Percentiles rank a stretch among this genome's conserved stretches.
Evolutionary conservation across 2,797 vertebrate species (phyloP).

Genomic region (Galaxias olidus): DNA sequence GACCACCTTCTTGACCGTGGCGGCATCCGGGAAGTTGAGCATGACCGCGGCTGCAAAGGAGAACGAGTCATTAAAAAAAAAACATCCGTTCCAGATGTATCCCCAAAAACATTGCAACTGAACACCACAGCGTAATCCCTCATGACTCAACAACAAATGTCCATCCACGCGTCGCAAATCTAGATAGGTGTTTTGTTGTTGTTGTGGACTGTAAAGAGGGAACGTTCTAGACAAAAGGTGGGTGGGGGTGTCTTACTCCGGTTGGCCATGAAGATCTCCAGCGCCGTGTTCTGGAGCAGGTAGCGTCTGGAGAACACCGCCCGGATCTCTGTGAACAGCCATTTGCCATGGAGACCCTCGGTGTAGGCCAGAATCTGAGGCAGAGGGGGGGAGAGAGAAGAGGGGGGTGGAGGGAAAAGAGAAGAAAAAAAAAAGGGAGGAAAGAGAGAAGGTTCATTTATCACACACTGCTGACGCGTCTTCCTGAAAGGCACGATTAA

Average conservation of each 20-base stretch:
- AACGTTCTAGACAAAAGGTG: not conserved
- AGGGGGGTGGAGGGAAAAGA: not conserved
- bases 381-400: not conserved
- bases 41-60: constrained; percentile 85
- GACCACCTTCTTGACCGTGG: constrained; percentile 95
- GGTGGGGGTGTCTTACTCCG: constrained; percentile 86
- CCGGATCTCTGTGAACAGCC: constrained; percentile 95
- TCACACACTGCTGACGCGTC: constrained; percentile 57
- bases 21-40: constrained; percentile 94
- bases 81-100: not conserved
- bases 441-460: constrained; percentile 63
- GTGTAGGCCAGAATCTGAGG: constrained; percentile 89
- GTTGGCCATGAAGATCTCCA: constrained; percentile 98
- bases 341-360: constrained; percentile 97
- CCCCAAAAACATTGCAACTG: too few species aligned
- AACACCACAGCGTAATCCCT: too few species aligned
- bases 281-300: constrained; percentile 93
- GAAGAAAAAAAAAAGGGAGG: constrained; percentile 13
- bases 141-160: too few species aligned
- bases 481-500: constrained; percentile 68
- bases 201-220: not conserved
- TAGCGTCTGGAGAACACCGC: constrained; percentile 93
- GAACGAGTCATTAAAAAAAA: constrained; percentile 14
- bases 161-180: too few species aligned
- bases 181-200: too few species aligned